These are phyloP conservation scores for Rhinella marina DNA, from an alignment of 2,797 vertebrate species.

Conservation along the genomic window DNA sequence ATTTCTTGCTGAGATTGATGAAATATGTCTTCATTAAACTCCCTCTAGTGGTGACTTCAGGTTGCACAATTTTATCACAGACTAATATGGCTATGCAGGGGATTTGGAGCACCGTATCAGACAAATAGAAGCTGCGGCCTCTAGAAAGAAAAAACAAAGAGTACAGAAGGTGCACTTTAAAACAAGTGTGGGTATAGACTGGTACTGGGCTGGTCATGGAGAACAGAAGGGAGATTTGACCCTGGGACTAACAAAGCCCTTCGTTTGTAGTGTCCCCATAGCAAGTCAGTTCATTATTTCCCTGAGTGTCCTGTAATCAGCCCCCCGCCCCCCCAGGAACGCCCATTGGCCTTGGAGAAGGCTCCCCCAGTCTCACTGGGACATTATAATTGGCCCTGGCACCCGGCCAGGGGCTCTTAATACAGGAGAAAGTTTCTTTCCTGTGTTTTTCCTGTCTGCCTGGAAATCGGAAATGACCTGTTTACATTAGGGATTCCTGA, in stretches of 20 bases:
- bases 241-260: conserved; percentile 1
- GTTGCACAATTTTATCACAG: background rate
- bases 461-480: conserved; percentile 67
- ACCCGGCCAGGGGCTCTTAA: conserved; percentile 63
- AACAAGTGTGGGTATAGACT: background rate
- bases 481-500: conserved; percentile 70
- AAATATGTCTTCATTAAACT: background rate
- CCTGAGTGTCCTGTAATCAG: background rate
- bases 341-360: background rate
- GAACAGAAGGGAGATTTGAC: background rate
- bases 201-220: background rate
- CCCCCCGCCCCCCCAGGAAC: background rate
- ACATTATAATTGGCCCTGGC: conserved; percentile 46
- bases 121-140: background rate
- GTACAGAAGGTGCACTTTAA: background rate
- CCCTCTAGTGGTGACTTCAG: background rate
- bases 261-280: background rate
- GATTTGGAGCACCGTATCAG: background rate
- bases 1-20: too few species aligned
- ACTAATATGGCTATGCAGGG: background rate
- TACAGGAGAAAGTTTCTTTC: conserved; percentile 67
- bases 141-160: background rate
- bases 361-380: background rate
- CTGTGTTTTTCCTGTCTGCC: conserved; percentile 64
- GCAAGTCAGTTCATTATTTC: background rate